These are phyloP conservation scores for Drosophila anomelani DNA, from an alignment of 2,888 invertebrate species.

Conservation along the genomic window DNA sequence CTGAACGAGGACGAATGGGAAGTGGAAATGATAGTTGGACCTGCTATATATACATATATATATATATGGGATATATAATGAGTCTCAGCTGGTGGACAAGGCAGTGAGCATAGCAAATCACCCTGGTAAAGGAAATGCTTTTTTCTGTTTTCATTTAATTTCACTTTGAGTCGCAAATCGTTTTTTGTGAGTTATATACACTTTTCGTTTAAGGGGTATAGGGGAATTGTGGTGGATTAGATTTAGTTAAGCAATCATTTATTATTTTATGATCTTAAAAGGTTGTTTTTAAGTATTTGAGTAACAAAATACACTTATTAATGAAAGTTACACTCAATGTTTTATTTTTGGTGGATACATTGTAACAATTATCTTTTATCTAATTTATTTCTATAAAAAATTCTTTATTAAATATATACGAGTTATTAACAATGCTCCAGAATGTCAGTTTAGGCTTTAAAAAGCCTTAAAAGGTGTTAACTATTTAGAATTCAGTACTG, in stretches of 20 bases:
- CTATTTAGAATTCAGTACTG: too few relatives aligned
- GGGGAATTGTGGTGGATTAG: neutral
- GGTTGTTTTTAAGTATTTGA: too few relatives aligned
- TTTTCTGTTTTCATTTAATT: conserved; percentile 58
- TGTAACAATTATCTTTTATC: neutral
- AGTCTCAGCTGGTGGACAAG: conserved; percentile 37
- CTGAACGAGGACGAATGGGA: conserved; percentile 38
- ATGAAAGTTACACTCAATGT: neutral
- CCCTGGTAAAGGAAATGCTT: conserved; percentile 52
- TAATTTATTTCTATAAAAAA: too few relatives aligned
- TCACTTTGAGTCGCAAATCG: conserved; percentile 47
- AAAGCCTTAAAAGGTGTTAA: too few relatives aligned
- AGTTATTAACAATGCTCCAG: too few relatives aligned
- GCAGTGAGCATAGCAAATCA: conserved; percentile 38
- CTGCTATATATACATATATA: conserved; percentile 15
- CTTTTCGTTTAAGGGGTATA: neutral
- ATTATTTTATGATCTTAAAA: too few relatives aligned
- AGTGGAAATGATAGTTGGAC: conserved; percentile 35
- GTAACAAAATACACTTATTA: too few relatives aligned
- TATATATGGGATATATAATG: conserved; percentile 34
- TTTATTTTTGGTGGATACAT: neutral
- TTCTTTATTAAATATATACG: too few relatives aligned
- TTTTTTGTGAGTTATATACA: conserved; percentile 23
- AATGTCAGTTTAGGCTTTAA: too few relatives aligned
- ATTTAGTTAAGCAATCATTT: too few relatives aligned